Evolutionary conservation across 2,888 invertebrate genomes (phyloP), one percentile per base, ranked within the genome.

Genomic region (Scaptomyza polygonia): DNA sequence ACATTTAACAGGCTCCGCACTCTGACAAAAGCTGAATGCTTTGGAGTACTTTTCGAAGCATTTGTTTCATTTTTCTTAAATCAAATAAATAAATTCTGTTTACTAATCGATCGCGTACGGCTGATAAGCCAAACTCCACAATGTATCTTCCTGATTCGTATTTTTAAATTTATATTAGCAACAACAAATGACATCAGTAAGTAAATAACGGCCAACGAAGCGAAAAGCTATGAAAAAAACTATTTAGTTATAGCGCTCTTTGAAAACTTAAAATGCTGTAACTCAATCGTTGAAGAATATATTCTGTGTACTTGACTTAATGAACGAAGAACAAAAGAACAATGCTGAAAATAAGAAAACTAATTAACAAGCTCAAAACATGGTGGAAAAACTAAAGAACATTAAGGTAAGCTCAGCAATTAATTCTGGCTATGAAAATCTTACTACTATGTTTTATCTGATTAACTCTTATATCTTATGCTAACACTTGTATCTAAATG

Each of bases 171-270:
- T 25, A n/a, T 18, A 52, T 11, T 25, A 8, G 21, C 25, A 5
- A 25, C 21, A 53, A 16, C 9, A 48, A 34, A 52, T 71, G 34
- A 72, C 73, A 58, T 67, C 55, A 72, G 21, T 14, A 11, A 16
- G 11, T 3, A 8, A 6, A n/a, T 34, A 27, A 42, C 12, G 21
- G 14, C 12, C 34, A 56, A 47, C 39, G 47, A 63, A 52, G 55
- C 71, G 39, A 5, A 29, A 55, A 68, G 34, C 54, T 44, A 18
- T 36, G 6, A 57, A 25, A 39, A 57, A 25, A 39, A 45, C 5
- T n/a, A 36, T 48, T 34, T 52, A 21, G 16, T 36, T 47, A 52
- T 39, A 18, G 25, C 16, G 9, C 30, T 14, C 34, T 3, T 25
- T 25, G 25, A 25, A 25, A 25, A 25, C 25, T 25, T 34, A 27